These are phyloP conservation scores for Metopolophium dirhodum DNA, from an alignment of 1,140 invertebrate species.

Conservation along the genomic window DNA sequence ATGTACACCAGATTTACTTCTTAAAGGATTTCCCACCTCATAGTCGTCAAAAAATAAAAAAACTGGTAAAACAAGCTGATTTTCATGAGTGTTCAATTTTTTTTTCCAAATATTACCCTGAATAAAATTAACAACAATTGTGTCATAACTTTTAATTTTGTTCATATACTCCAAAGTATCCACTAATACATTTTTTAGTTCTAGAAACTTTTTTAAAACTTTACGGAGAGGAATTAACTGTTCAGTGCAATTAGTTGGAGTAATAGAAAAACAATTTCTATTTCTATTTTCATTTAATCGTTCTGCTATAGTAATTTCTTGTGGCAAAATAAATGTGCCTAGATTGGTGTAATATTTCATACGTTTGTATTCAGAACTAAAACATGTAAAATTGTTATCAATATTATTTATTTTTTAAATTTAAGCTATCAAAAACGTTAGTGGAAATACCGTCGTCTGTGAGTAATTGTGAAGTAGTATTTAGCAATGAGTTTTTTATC, in stretches of 20 bases:
- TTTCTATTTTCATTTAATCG: not conserved
- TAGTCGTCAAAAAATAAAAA: too few species aligned
- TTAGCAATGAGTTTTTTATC: not conserved
- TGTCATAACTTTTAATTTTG: not conserved
- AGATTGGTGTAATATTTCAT: not conserved
- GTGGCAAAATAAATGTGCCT: not conserved
- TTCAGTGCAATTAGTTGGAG: not conserved
- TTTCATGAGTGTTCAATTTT: too few species aligned
- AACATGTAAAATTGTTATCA: not conserved
- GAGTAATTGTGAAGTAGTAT: not conserved
- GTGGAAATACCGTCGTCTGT: not conserved
- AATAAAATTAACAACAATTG: not conserved
- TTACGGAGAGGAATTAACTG: not conserved
- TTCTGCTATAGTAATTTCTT: not conserved
- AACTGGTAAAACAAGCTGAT: not conserved
- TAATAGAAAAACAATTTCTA: not conserved
- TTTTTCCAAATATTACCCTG: not conserved
- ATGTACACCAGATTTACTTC: not conserved
- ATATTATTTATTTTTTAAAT: slow-evolving; percentile 5
- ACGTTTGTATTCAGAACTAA: not conserved
- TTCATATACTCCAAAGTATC: not conserved
- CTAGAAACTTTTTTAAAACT: not conserved
- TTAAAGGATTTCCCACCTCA: not conserved
- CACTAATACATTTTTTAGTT: not conserved
- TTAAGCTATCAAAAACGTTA: not conserved